Evolutionary conservation across 2,113 vertebrate species (phyloP), one percentile per base, ranked within the genome.

Genomic region (Podarcis cretensis): DNA sequence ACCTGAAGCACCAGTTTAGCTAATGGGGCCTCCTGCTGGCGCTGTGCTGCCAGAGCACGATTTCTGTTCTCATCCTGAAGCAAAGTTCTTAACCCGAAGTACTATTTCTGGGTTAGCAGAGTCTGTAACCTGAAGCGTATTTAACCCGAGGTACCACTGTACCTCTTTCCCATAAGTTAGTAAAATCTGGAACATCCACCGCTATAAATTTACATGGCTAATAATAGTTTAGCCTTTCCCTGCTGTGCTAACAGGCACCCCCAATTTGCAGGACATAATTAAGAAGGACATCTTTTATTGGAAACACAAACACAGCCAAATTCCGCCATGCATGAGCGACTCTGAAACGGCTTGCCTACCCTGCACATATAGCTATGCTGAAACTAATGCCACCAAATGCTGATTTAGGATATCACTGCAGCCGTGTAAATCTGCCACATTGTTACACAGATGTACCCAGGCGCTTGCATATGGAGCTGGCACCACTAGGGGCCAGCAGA

Each of bases 401-500:
- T 89, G 93, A 63, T 89, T 92, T 83, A 80, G 92, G 89, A 66
- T 86, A 2, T 3, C 81, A 71, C 86, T 91, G 86, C 65, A 83
- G 87, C 75, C 20, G 54, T 21, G 2, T 54, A 83, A 88, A 91
- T 88, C 88, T 93, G 88, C 85, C 18, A 6, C 21, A 4, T n/a
- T 35, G 85, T 90, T 87, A 89, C 0, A 1, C 9, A 69, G 23
- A 30, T 23, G 13, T n/a, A 37, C 78, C 93, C 93, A 92, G 84
- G 2, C 27, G 0, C 2, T 66, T 37, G 32, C 0, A 0, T 68
- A 32, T 89, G 0, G 0, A 83, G 20, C 18, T 37, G 73, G 12
- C 85, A 91, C 92, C 93, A 40, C 1, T 92, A 96, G 94, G 93
- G 71, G 90, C 91, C 93, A 94, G 92, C 90, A 95, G 87, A 94